Percentiles rank a stretch among this genome's conserved stretches.
phyloP scores from a whole-genome alignment of 2,888 invertebrate genomes.

The Chorisops tibialis region DNA sequence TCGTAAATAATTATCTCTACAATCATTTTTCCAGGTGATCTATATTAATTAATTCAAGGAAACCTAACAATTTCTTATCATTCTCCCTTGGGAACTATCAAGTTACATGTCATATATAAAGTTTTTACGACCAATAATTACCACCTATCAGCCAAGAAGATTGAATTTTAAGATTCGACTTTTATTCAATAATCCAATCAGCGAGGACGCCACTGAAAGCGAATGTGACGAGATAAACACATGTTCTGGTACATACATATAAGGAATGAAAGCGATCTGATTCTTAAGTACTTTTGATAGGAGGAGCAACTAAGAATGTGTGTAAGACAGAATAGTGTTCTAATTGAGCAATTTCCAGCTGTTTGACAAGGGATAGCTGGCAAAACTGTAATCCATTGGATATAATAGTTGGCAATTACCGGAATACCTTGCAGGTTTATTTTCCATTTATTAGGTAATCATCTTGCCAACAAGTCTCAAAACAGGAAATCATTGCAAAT shows the following conservation, averaged over 20 bases:
- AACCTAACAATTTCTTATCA: too few species aligned
- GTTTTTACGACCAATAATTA: conserved; percentile 14
- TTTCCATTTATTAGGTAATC: conserved; percentile 21
- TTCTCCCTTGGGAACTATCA: too few species aligned
- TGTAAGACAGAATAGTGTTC: background rate
- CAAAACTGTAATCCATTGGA: conserved; percentile 9
- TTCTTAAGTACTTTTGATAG: background rate
- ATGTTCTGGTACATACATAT: background rate
- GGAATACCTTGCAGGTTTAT: conserved; percentile 6
- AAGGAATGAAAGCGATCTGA: background rate
- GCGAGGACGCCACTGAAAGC: background rate
- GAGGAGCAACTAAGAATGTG: background rate
- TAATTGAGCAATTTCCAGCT: conserved; percentile 21
- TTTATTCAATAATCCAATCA: conserved; percentile 14
- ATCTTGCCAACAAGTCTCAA: conserved; percentile 19
- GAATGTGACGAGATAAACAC: background rate
- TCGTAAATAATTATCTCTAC: too few species aligned
- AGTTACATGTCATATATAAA: too few species aligned
- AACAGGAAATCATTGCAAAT: conserved; percentile 3
- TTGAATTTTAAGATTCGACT: conserved; percentile 14
- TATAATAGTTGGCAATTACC: conserved; percentile 12
- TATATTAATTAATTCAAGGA: too few species aligned
- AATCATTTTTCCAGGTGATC: too few species aligned
- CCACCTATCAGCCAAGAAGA: conserved; percentile 12
- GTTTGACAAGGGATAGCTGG: conserved; percentile 19